Evolutionary conservation across 1,140 invertebrate genomes (phyloP).

Genomic region (Drosophila bifasciata): DNA sequence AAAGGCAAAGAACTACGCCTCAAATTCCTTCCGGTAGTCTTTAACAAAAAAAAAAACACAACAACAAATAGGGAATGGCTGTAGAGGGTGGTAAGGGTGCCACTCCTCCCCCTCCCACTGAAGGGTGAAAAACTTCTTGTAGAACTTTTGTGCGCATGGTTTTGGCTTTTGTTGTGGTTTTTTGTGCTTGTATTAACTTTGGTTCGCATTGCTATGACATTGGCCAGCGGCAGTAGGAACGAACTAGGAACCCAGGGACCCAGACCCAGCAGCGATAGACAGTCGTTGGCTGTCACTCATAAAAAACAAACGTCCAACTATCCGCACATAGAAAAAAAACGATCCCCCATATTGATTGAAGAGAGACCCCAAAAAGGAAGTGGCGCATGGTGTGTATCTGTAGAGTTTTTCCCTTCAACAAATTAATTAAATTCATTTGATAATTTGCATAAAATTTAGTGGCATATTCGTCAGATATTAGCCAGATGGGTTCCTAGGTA

Average conservation of each 20-base stretch:
- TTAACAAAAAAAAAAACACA: conserved; percentile 45
- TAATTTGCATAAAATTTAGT: conserved; percentile 44
- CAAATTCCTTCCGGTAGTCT: conserved; percentile 69
- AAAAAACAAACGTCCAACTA: conserved; percentile 59
- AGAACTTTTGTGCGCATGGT: conserved; percentile 72
- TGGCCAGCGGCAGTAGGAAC: conserved; percentile 37
- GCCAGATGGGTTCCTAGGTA: conserved; percentile 79
- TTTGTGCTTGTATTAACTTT: conserved; percentile 70
- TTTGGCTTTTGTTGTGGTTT: conserved; percentile 79
- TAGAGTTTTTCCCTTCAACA: conserved; percentile 11
- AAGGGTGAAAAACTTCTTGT: conserved; percentile 65
- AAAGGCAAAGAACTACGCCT: conserved; percentile 52
- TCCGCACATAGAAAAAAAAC: conserved; percentile 8
- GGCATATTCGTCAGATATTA: conserved; percentile 74
- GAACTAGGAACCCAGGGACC: conserved; percentile 1
- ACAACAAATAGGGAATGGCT: conserved; percentile 20
- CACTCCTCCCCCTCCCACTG: not conserved
- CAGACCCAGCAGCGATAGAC: conserved; percentile 40
- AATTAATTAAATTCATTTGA: conserved; percentile 16
- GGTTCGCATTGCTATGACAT: conserved; percentile 80
- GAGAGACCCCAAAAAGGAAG: conserved; percentile 3
- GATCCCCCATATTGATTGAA: conserved; percentile 34
- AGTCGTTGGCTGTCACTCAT: conserved; percentile 72
- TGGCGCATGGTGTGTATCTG: conserved; percentile 53
- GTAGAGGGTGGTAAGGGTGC: conserved; percentile 5